A percentile compares a stretch with the other conserved stretches of the same genome.
phyloP scores from a whole-genome alignment of 2,888 invertebrate genomes.

The Syrista parreyssii region DNA sequence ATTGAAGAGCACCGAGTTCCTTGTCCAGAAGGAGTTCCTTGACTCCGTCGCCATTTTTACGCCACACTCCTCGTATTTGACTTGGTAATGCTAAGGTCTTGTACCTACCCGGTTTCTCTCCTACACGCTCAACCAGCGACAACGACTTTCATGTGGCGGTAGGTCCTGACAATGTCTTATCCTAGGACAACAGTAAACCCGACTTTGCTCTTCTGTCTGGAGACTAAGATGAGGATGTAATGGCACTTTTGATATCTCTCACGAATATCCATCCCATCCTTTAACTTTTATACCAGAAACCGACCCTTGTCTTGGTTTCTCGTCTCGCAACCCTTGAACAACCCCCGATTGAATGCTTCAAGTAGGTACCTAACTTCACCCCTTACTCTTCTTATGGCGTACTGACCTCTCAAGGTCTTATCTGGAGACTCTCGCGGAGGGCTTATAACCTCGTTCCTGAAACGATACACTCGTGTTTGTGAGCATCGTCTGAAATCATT shows the following conservation, averaged over 20 bases:
- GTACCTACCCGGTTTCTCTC: conserved; percentile 31
- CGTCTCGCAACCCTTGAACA: conserved; percentile 20
- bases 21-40: conserved; percentile 44
- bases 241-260: conserved; percentile 37
- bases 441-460: conserved; percentile 12
- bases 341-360: background rate
- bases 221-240: conserved; percentile 25
- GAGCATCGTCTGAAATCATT: background rate
- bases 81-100: conserved; percentile 61
- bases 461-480: conserved; percentile 5
- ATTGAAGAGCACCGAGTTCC: conserved; percentile 35
- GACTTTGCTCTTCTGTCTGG: conserved; percentile 6
- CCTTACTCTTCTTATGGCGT: conserved; percentile 30
- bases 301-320: background rate
- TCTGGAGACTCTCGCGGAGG: conserved; percentile 23
- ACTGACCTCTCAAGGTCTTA: conserved; percentile 55
- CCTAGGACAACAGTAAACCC: conserved; percentile 24
- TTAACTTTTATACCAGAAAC: background rate
- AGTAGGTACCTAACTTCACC: conserved; percentile 1
- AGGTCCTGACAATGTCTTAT: conserved; percentile 48
- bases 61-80: conserved; percentile 57
- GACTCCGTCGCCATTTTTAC: conserved; percentile 54
- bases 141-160: conserved; percentile 48
- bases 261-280: conserved; percentile 9
- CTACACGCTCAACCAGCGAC: conserved; percentile 28